Evolutionary conservation across 2,113 vertebrate species (phyloP), one percentile per base, ranked within the genome.

Genomic region (Eretmochelys imbricata): DNA sequence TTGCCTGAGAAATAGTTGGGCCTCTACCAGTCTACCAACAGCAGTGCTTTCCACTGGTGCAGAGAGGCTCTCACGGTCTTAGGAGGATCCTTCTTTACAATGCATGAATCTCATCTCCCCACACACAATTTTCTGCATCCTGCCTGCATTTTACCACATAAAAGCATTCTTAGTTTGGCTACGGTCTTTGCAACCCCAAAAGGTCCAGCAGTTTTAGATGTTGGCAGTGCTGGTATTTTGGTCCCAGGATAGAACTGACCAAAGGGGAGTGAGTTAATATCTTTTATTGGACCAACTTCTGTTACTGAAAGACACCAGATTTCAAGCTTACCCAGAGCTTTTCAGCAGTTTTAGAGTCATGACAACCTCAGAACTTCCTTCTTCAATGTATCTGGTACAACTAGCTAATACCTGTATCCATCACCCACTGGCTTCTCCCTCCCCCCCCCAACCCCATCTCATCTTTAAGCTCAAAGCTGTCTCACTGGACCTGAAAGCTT

Each of bases 71-170:
- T 27, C 57, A 4, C 29, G 5, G 38, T 75, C n/a, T 42, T 75
- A 75, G 3, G 62, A 35, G 35, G 38, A 42, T 22, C 91, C 6
- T n/a, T 42, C 24, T 19, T 53, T 50, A 2, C 25, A 94, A 93
- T 0, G 0, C 38, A 89, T 91, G 3, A 20, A 55, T 62, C 4
- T 20, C 1, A 1, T 14, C 87, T 91, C 24, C 54, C 22, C 27
- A 59, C 2, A 80, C 38, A 38, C 29, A 13, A 31, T 55, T 92
- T 62, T 79, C 17, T 19, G 25, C 20, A 80, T 27, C 29, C 17
- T 69, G 62, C 62, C 14, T 69, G 13, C 10, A 84, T 9, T 20
- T 59, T 5, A 92, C 20, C 13, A 17, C 49, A 91, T 57, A 89
- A 93, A 80, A 80, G 80, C 10, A 27, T 1, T 16, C 53, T 54